A percentile compares a stretch with the other conserved stretches of the same genome.
Evolutionary conservation across 2,888 invertebrate genomes (phyloP).

Genomic region (Norana najaformis): DNA sequence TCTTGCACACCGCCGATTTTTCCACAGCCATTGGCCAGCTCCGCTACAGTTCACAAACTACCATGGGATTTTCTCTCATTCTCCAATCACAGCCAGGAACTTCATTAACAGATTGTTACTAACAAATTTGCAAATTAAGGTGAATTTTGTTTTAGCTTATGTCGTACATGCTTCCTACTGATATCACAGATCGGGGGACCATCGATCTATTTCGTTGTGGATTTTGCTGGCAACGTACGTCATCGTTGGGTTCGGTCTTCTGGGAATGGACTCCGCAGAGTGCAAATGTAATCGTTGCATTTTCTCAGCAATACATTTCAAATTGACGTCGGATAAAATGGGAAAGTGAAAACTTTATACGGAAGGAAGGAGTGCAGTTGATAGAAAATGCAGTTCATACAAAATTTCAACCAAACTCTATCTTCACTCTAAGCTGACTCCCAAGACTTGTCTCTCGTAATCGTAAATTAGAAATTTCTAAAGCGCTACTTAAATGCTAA

Average conservation of each 20-base stretch:
- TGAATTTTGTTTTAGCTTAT: neutral
- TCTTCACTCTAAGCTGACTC: too few species aligned
- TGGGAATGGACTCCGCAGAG: neutral
- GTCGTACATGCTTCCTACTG: slow-evolving; percentile 10
- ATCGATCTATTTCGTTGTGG: neutral
- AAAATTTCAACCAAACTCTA: too few species aligned
- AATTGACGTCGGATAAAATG: neutral
- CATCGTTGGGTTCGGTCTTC: neutral
- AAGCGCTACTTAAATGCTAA: too few species aligned
- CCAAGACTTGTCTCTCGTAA: too few species aligned
- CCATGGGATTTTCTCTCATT: neutral
- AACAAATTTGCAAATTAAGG: neutral
- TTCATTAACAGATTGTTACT: neutral
- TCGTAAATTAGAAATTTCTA: too few species aligned
- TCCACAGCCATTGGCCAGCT: neutral
- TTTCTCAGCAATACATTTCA: neutral
- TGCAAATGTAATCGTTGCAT: neutral
- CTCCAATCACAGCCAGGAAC: neutral
- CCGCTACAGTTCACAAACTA: neutral
- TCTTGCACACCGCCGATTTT: neutral
- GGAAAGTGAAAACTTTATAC: neutral
- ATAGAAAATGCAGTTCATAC: neutral
- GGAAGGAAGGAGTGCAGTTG: neutral
- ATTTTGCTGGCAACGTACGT: neutral
- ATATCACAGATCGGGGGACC: slow-evolving; percentile 6